phyloP scores from a whole-genome alignment of 2,888 invertebrate species.

The Ormyrus thymus region DNA sequence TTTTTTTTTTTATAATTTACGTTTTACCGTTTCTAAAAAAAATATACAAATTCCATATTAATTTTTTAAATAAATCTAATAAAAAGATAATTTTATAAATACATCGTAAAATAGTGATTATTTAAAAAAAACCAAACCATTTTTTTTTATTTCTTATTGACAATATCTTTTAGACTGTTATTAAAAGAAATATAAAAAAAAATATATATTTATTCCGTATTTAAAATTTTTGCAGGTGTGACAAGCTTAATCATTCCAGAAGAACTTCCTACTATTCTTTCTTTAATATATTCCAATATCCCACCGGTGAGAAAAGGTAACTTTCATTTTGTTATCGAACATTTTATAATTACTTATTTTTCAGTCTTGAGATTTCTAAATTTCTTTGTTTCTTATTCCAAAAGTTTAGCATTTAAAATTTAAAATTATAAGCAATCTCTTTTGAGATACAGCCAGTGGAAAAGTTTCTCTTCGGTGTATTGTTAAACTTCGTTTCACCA shows the following conservation, averaged over 20 bases:
- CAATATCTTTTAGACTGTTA: too few species aligned
- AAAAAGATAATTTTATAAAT: too few species aligned
- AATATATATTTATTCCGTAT: background rate
- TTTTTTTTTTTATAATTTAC: too few species aligned
- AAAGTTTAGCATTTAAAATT: too few species aligned
- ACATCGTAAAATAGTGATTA: too few species aligned
- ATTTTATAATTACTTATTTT: slow-evolving; percentile 1
- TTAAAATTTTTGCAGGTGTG: slow-evolving; percentile 71
- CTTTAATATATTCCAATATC: slow-evolving; percentile 88
- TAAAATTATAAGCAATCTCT: background rate
- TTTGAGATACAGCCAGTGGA: background rate
- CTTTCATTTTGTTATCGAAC: background rate
- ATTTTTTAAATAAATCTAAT: too few species aligned
- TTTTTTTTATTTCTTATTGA: too few species aligned
- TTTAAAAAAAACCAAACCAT: too few species aligned
- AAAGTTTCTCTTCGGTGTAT: background rate
- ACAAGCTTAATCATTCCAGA: slow-evolving; percentile 84
- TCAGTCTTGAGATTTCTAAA: background rate
- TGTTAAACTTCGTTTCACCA: background rate
- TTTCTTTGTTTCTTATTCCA: background rate
- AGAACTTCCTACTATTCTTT: slow-evolving; percentile 86
- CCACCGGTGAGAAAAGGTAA: slow-evolving; percentile 90
- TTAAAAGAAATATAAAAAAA: background rate
- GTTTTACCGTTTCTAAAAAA: too few species aligned
- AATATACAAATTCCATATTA: too few species aligned